Evolutionary conservation across 2,113 vertebrate species (phyloP), one percentile per base, ranked within the genome.

Genomic region (Panurus biarmicus): DNA sequence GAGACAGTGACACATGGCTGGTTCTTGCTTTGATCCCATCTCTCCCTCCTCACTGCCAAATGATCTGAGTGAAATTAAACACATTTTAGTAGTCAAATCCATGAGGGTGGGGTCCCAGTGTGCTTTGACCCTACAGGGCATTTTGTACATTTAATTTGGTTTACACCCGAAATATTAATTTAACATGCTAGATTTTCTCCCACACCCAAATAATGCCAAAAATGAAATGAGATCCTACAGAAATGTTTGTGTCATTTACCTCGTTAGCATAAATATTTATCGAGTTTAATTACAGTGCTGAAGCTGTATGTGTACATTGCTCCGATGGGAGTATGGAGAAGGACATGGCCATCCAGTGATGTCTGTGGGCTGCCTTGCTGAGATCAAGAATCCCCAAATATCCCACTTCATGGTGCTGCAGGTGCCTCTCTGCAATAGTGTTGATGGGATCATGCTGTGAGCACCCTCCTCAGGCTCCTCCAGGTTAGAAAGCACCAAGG

Each of bases 111-210:
- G 56, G 64, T 85, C 89, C 64, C 67, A 20, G 33, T 89, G n/a
- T 75, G 70, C 89, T 94, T 38, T 72, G 87, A 87, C 82, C 71
- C 90, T 88, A 93, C 7, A 1, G 90, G 72, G 56, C 44, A 36
- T 87, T 93, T 94, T 70, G 89, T 93, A 67, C 71, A 48, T 93
- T 95, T 91, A 60, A 80, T 80, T 95, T 90, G 82, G 88, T 95
- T 95, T 95, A 83, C 71, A 90, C 91, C 20, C 9, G 5, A 91
- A 95, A 84, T 67, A 57, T 71, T 88, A 93, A 94, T 93, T 92
- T 75, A 62, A 74, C 0, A 1, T 69, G 28, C 85, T 76, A 45
- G 67, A 36, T 94, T 94, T 87, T 95, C 75, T 95, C 76, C 82
- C 91, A 87, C 85, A 93, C 87, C 85, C 93, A 90, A 25, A 35